phyloP scores from a whole-genome alignment of 2,888 invertebrate genomes.

The Fabriciana adippe region DNA sequence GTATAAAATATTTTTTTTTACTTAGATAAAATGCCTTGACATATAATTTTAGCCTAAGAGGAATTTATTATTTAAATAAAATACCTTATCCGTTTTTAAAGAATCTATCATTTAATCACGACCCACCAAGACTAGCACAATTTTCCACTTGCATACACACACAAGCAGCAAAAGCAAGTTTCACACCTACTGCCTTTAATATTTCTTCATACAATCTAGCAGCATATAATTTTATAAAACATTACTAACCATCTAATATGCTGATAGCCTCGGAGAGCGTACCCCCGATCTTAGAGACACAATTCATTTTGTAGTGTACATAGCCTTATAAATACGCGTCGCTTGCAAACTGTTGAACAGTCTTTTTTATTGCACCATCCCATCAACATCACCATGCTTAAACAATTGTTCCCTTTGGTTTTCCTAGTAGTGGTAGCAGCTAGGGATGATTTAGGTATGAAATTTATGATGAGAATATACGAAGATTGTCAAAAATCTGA shows the following conservation, averaged over 20 bases:
- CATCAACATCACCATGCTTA: constrained; percentile 59
- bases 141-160: constrained; percentile 58
- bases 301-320: constrained; percentile 59
- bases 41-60: neutral
- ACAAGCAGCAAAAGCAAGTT: constrained; percentile 32
- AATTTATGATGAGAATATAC: constrained; percentile 86
- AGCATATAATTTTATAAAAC: constrained; percentile 13
- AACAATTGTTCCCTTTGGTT: constrained; percentile 54
- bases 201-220: constrained; percentile 24
- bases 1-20: too few relatives aligned
- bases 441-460: constrained; percentile 82
- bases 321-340: constrained; percentile 74
- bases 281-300: constrained; percentile 59
- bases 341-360: constrained; percentile 64
- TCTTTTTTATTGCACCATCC: constrained; percentile 76
- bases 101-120: constrained; percentile 36
- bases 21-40: neutral
- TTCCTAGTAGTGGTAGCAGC: constrained; percentile 50
- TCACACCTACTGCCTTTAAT: constrained; percentile 40
- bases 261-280: constrained; percentile 45
- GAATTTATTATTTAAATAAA: constrained; percentile 1
- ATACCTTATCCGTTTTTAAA: constrained; percentile 39
- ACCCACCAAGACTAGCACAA: constrained; percentile 50
- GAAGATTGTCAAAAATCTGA: constrained; percentile 89
- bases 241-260: constrained; percentile 35